Conservation (phyloP, 2,797 vertebrate species). For the Labroides dimidiatus region DNA sequence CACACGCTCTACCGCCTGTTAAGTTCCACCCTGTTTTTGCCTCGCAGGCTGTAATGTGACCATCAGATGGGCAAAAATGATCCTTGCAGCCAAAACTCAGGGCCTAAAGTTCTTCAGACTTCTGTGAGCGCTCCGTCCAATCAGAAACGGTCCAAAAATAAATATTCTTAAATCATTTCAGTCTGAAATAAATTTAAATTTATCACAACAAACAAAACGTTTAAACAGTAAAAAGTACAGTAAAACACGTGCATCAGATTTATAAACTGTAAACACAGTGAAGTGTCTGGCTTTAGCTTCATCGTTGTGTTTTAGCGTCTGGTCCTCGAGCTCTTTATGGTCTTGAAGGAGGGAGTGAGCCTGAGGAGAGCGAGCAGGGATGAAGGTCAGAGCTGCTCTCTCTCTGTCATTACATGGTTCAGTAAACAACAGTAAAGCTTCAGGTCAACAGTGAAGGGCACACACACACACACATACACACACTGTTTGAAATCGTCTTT, state of each 20-base stretch:
- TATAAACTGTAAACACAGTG: too few species aligned
- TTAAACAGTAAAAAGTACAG: too few species aligned
- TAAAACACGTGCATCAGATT: too few species aligned
- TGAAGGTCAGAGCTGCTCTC: slow-evolving; percentile 38
- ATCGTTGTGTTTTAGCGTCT: not conserved
- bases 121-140: too few species aligned
- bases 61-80: not conserved
- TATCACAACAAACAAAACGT: too few species aligned
- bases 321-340: not conserved
- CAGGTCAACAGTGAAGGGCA: slow-evolving; percentile 52
- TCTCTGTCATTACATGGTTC: slow-evolving; percentile 51
- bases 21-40: not conserved
- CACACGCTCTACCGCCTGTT: too few species aligned
- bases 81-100: not conserved
- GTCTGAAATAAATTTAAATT: too few species aligned
- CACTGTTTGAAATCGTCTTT: slow-evolving; percentile 22
- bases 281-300: too few species aligned
- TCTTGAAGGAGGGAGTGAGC: not conserved
- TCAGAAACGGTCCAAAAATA: too few species aligned
- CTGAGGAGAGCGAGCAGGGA: not conserved
- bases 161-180: too few species aligned
- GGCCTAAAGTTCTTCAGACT: not conserved
- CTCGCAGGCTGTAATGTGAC: not conserved
- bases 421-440: slow-evolving; percentile 55
- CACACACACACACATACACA: slow-evolving; percentile 23